These are phyloP conservation scores for Dicyrtoma fusca DNA, from an alignment of 2,888 invertebrate genomes.

Conservation along the genomic window DNA sequence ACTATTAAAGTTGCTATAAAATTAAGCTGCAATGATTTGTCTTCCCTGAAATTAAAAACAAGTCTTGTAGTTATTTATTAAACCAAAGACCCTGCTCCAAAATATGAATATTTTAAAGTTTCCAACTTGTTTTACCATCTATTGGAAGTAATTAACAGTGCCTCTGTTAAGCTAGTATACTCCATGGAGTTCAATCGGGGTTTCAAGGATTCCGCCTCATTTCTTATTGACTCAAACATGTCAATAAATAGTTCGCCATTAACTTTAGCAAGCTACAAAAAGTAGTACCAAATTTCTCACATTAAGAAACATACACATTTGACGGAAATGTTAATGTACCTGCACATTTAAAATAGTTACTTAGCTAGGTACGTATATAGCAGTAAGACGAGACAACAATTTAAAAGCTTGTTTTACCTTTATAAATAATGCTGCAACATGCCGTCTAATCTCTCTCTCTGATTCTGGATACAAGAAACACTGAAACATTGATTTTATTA, in stretches of 20 bases:
- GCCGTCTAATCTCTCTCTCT: slow-evolving; percentile 47
- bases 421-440: slow-evolving; percentile 50
- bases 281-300: not conserved
- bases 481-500: slow-evolving; percentile 49
- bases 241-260: slow-evolving; percentile 34
- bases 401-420: too few relatives aligned
- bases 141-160: slow-evolving; percentile 51
- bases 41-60: slow-evolving; percentile 42
- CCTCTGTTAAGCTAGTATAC: slow-evolving; percentile 45
- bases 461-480: slow-evolving; percentile 48
- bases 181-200: slow-evolving; percentile 46
- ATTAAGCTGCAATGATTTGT: slow-evolving; percentile 44
- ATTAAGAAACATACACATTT: too few relatives aligned
- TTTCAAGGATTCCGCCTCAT: slow-evolving; percentile 32
- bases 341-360: not conserved
- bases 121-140: slow-evolving; percentile 44
- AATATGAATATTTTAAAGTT: too few relatives aligned
- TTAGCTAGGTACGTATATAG: too few relatives aligned
- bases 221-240: slow-evolving; percentile 48
- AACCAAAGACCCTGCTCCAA: too few relatives aligned
- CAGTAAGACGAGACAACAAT: too few relatives aligned
- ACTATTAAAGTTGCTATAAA: slow-evolving; percentile 47
- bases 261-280: slow-evolving; percentile 19
- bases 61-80: too few relatives aligned
- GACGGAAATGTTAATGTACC: too few relatives aligned